Evolutionary conservation across 2,888 invertebrate species (phyloP), one percentile per base, ranked within the genome.

Genomic region (Patella depressa): DNA sequence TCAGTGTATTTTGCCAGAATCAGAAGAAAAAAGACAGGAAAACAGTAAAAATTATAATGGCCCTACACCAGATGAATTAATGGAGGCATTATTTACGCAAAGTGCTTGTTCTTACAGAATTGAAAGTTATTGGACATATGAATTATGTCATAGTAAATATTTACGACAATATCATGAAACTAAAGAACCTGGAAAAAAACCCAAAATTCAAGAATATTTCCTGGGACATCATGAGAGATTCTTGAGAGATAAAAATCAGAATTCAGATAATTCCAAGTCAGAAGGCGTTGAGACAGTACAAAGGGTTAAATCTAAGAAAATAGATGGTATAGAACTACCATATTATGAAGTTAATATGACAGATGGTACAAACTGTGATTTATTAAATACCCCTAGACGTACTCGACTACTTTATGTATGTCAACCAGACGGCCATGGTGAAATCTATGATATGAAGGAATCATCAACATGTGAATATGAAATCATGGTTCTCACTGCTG

Each of bases 141-240:
- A 98, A 92, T 94, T 98, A 54, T 98, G 98, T 88, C 98, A 98
- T 92, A 98, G 98, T 0, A 93, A 94, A 85, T 96, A 95, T 90
- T 94, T 99, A 3, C 94, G 96, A 53, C 99, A 99, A 90, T 99
- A 96, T 90, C 98, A 99, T 91, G 98, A 99, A 90, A 97, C 97
- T 87, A 94, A 97, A 84, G 98, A 97, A 91, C 95, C n/a, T 95
- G 96, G 92, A 94, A 95, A 90, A 88, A 87, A 87, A 80, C 81
- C 86, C 12, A 85, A 87, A 77, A 24, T 88, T 17, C 97, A 97
- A 89, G 96, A 97, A 90, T 98, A 95, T 90, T 95, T 93, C 86
- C 93, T 98, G 0, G 98, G 98, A 0, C 94, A 94, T 83, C 77
- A 78, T 14, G 29, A 29, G 29, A 29, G 29, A 29, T 29, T 29